Evolutionary conservation across 2,113 vertebrate genomes (phyloP).

Genomic region (Burhinus oedicnemus): DNA sequence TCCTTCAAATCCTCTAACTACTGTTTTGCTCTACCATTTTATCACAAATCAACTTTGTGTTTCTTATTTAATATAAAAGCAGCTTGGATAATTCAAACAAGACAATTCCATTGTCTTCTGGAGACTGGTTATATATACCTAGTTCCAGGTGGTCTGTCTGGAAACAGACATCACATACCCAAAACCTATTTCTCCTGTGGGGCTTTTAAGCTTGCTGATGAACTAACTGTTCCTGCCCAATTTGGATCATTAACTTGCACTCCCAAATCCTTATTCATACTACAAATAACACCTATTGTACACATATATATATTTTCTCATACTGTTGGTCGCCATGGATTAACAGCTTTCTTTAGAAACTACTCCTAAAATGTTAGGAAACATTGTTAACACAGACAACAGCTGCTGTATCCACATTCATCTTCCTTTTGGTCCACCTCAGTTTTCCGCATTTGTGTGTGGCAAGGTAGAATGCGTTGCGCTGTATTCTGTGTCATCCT

Average conservation of each 20-base stretch:
- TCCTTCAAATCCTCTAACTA: neutral
- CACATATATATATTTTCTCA: neutral
- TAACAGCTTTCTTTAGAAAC: neutral
- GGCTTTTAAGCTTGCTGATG: neutral
- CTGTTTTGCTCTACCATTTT: neutral
- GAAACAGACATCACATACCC: neutral
- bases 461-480: accelerated
- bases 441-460: neutral
- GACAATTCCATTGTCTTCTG: neutral
- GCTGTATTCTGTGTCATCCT: neutral
- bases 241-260: neutral
- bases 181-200: neutral
- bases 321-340: neutral
- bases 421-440: neutral
- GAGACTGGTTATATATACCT: neutral
- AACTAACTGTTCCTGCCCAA: neutral
- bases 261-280: neutral
- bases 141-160: neutral
- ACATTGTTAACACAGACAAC: neutral
- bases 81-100: neutral
- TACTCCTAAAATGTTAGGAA: neutral
- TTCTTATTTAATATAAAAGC: neutral
- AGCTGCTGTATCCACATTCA: neutral
- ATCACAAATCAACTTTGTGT: neutral
- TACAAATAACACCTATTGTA: neutral